Conservation (phyloP, 1,140 invertebrate species). For the Cherax quadricarinatus region DNA sequence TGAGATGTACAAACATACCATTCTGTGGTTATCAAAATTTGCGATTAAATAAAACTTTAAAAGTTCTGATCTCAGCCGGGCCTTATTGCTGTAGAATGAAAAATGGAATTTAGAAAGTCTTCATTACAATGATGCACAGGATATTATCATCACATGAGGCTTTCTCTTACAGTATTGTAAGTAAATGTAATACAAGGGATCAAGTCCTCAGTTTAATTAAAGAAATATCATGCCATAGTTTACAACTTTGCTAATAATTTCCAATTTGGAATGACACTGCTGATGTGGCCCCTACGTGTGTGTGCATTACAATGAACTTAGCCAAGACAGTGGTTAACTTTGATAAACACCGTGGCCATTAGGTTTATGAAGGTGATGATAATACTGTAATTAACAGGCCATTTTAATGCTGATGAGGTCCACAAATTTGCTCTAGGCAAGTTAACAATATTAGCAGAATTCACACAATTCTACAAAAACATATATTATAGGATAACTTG, state of each 20-base stretch:
- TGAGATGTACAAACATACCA: not conserved
- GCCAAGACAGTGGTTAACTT: not conserved
- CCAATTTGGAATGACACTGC: conserved; percentile 14
- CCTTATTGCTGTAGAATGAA: not conserved
- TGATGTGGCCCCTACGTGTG: conserved; percentile 19
- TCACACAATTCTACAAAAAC: not conserved
- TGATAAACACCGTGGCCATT: not conserved
- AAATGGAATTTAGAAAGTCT: not conserved
- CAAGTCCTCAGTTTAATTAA: not conserved
- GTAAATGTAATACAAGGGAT: not conserved
- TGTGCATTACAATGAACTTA: not conserved
- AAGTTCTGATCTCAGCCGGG: not conserved
- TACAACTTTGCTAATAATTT: not conserved
- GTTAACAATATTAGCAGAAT: not conserved
- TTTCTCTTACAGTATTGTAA: not conserved
- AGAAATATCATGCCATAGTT: conserved; percentile 1
- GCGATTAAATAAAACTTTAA: not conserved
- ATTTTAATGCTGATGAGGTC: conserved; percentile 2
- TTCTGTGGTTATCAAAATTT: conserved; percentile 1
- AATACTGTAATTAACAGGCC: not conserved
- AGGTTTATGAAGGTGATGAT: not conserved
- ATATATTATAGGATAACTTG: not conserved
- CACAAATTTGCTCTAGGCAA: not conserved
- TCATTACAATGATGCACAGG: not conserved
- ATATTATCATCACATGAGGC: not conserved